Evolutionary conservation across 2,113 vertebrate genomes (phyloP), one percentile per base, ranked within the genome.

Genomic region (Elaphurus davidianus): DNA sequence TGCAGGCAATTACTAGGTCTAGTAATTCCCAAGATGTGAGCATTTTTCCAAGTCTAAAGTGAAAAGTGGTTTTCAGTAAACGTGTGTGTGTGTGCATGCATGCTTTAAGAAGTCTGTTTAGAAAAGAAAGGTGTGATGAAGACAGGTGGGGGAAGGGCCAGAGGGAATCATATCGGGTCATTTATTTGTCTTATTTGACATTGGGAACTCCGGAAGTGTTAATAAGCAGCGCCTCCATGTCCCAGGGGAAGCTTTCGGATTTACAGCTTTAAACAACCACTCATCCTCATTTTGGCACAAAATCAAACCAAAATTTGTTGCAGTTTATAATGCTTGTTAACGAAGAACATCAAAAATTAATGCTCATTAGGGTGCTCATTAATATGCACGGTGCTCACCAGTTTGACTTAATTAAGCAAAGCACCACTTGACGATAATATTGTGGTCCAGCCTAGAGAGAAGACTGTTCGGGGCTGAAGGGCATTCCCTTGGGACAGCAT

Each of bases 321-420:
- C 98, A 98, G 98, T 99, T 99, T 99, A 99, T 98, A 99, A 98
- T 97, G 98, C 98, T 98, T 98, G 98, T 99, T 99, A 99, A 99
- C 0, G 76, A 99, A 98, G 91, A 99, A 97, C 98, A 99, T 99
- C 50, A 99, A 99, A 99, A 99, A 99, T 99, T 99, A 99, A 99
- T 99, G 98, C 98, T 99, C 98, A 98, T 99, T 99, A 98, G 97
- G 96, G 67, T 96, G 91, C 97, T 99, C 97, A 99, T 99, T 99
- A 99, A 99, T 99, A 99, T 99, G 98, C 98, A 99, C 81, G 4
- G 64, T 71, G 90, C 96, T 97, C 64, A 21, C 97, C 96, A 97
- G 98, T 99, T 99, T 98, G 98, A 98, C 98, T 98, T 99, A 99
- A 99, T 99, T 99, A 99, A 98, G 94, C 92, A 96, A 98, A 99